Evolutionary conservation across 2,888 invertebrate species (phyloP), one percentile per base, ranked within the genome.

Genomic region (Acleris holmiana): DNA sequence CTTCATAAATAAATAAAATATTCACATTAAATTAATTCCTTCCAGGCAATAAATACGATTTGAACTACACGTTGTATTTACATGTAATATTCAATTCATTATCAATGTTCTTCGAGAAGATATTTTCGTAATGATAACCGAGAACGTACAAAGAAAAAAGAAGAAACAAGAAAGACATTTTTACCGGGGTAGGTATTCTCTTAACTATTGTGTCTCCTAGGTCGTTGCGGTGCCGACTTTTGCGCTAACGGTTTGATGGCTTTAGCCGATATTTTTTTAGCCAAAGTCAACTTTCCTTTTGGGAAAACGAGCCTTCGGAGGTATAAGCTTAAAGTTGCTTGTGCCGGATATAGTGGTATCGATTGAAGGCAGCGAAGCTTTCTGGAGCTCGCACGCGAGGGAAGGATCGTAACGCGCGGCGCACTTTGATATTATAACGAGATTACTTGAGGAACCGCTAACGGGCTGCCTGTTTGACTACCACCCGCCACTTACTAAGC

Each of bases 371-470:
- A 79, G 75, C 74, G 79, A 82, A 84, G 84, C 84, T 83, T 85
- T 84, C 83, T 73, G 77, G 83, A 86, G 85, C 84, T 83, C 78
- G 83, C 86, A 89, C 88, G 89, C 87, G 79, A 88, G 81, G 84
- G 80, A 83, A 82, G 82, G 81, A 85, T 75, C 75, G 82, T 85
- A 85, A 82, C 81, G 81, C 82, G 81, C 79, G 80, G 79, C 79
- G 77, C 76, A 82, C 80, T 85, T 83, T 83, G 84, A 85, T 85
- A 83, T 84, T 85, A 80, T 83, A 83, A 85, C 80, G 76, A 84
- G 84, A 87, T 86, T 85, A 84, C 78, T 76, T 73, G 74, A 76
- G 71, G 71, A 78, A 79, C 78, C 80, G 73, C 80, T 78, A 81
- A 82, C 82, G 73, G 76, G 73, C 72, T 69, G 72, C 74, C 70